Conservation (phyloP, 2,888 invertebrate species). For the Polyommatus icarus region DNA sequence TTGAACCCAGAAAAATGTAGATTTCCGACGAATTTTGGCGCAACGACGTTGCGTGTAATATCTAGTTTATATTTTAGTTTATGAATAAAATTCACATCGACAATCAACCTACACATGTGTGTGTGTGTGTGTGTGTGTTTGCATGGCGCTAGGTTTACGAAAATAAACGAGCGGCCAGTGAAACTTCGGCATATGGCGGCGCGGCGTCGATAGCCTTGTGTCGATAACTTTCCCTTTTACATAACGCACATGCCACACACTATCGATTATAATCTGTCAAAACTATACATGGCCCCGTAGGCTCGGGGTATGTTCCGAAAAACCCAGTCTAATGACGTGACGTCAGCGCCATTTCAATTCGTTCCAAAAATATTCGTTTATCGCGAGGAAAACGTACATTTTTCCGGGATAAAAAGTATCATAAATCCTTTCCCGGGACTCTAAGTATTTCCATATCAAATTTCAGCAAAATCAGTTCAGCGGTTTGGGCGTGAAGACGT, state of each 20-base stretch:
- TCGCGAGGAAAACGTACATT: no score
- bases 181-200: constrained; percentile 45
- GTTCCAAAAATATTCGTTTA: no score
- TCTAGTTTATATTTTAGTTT: neutral
- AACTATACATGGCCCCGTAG: neutral
- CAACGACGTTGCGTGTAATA: no score
- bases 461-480: no score
- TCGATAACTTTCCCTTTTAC: constrained; percentile 34
- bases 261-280: constrained; percentile 12
- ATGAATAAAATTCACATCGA: neutral
- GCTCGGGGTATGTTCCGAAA: neutral
- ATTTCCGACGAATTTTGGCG: no score
- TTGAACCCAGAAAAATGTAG: no score
- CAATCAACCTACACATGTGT: neutral
- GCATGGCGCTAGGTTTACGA: constrained; percentile 53
- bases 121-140: neutral
- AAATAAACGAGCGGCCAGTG: constrained; percentile 65
- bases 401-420: no score
- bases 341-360: no score
- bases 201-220: constrained; percentile 40
- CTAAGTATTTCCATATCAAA: no score
- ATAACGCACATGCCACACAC: constrained; percentile 25
- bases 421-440: no score
- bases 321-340: no score
- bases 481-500: no score